Conservation (phyloP, 2,113 vertebrate species). For the Erinaceus europaeus region DNA sequence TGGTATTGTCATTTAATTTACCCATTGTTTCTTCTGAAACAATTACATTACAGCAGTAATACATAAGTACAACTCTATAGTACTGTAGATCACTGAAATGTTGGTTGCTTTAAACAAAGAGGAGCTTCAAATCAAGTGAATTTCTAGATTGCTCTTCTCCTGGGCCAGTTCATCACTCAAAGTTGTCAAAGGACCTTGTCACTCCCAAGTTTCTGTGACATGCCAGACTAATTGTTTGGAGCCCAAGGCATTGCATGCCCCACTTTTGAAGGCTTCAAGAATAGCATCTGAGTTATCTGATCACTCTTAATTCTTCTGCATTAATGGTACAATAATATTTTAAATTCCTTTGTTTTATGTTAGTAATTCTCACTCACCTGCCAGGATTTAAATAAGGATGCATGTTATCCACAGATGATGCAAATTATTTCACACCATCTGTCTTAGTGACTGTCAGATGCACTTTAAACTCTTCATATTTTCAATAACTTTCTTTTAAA, state of each 20-base stretch:
- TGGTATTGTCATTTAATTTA: slow-evolving; percentile 54
- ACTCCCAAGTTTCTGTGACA: slow-evolving; percentile 70
- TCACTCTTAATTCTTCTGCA: slow-evolving; percentile 68
- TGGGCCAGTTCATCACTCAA: slow-evolving; percentile 67
- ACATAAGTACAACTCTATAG: slow-evolving; percentile 56
- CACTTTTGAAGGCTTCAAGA: slow-evolving; percentile 69
- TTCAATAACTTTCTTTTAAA: slow-evolving; percentile 15
- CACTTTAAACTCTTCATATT: slow-evolving; percentile 42
- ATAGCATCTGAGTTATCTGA: slow-evolving; percentile 69
- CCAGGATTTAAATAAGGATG: slow-evolving; percentile 78
- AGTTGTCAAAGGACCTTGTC: slow-evolving; percentile 73
- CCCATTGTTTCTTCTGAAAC: slow-evolving; percentile 64
- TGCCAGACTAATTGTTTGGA: slow-evolving; percentile 72
- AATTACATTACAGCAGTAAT: slow-evolving; percentile 51
- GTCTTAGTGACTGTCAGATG: slow-evolving; percentile 62
- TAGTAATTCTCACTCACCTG: slow-evolving; percentile 69
- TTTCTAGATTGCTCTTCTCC: slow-evolving; percentile 70
- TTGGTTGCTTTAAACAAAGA: slow-evolving; percentile 69
- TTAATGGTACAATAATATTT: slow-evolving; percentile 69
- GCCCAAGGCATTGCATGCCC: slow-evolving; percentile 67
- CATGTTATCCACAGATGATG: slow-evolving; percentile 54
- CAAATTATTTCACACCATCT: slow-evolving; percentile 68
- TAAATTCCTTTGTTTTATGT: slow-evolving; percentile 72
- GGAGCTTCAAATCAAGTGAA: slow-evolving; percentile 60
- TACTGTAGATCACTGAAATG: slow-evolving; percentile 60